Conservation (phyloP, 1,140 invertebrate species). For the Physella acuta region DNA sequence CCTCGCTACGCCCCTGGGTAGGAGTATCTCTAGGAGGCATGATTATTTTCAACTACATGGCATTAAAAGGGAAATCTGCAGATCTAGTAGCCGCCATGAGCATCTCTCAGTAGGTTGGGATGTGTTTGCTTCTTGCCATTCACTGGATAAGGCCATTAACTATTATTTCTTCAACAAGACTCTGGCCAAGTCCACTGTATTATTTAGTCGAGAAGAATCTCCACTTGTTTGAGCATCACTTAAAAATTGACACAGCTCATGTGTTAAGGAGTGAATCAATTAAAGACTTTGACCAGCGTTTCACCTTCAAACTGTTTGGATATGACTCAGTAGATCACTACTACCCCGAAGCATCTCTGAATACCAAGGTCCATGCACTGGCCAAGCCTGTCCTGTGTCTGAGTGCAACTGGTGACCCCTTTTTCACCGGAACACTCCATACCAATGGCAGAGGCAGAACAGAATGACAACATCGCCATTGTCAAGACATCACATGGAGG, state of each 20-base stretch:
- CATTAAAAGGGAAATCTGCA: constrained; percentile 66
- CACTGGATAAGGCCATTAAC: constrained; percentile 75
- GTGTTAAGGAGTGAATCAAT: constrained; percentile 71
- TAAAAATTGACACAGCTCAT: constrained; percentile 49
- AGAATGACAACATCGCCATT: constrained; percentile 72
- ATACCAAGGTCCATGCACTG: constrained; percentile 71
- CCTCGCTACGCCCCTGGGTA: too few species aligned
- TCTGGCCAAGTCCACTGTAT: constrained; percentile 64
- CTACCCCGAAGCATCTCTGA: constrained; percentile 74
- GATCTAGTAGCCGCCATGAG: constrained; percentile 73
- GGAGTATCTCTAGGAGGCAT: constrained; percentile 82
- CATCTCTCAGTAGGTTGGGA: constrained; percentile 83
- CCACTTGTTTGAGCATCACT: constrained; percentile 48
- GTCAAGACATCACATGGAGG: constrained; percentile 79
- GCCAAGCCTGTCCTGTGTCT: constrained; percentile 75
- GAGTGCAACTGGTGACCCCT: constrained; percentile 83
- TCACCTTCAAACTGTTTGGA: constrained; percentile 82
- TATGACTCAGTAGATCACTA: constrained; percentile 78
- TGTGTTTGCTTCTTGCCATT: constrained; percentile 71
- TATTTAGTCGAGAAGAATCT: constrained; percentile 61
- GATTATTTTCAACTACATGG: constrained; percentile 77
- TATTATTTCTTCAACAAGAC: constrained; percentile 77
- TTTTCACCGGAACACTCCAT: constrained; percentile 69
- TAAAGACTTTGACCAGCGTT: constrained; percentile 78
- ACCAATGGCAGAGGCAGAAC: constrained; percentile 68